Percentiles rank a stretch among this genome's conserved stretches.
phyloP scores from a whole-genome alignment of 2,797 vertebrate genomes.

The Sitta carolinensis region DNA sequence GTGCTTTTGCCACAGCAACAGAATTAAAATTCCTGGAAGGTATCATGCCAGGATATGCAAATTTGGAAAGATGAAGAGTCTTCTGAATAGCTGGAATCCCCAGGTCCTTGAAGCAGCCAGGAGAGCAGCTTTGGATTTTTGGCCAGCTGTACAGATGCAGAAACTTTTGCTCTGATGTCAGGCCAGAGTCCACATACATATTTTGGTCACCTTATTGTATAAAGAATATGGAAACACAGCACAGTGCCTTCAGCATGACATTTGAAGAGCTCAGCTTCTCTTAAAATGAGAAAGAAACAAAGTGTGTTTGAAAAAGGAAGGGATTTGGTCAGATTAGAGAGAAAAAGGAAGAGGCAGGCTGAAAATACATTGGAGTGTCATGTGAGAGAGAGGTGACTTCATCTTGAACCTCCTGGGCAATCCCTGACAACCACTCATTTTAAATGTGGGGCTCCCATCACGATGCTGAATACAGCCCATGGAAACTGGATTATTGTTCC shows the following conservation, averaged over 20 bases:
- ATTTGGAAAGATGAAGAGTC: not conserved
- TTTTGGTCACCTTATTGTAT: not conserved
- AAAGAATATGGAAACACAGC: not conserved
- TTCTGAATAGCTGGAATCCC: not conserved
- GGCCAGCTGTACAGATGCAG: not conserved
- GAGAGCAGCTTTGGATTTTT: not conserved
- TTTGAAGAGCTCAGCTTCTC: not conserved
- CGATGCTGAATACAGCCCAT: not conserved
- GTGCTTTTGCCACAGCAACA: not conserved
- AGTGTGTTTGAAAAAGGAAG: not conserved
- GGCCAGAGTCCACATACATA: not conserved
- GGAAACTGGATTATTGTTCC: not conserved
- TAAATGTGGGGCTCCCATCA: not conserved
- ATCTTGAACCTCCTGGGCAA: not conserved
- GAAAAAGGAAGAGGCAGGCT: not conserved
- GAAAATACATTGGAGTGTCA: not conserved
- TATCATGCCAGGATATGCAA: not conserved
- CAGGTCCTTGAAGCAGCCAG: not conserved
- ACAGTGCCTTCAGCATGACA: not conserved
- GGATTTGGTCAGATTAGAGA: not conserved
- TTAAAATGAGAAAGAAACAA: not conserved
- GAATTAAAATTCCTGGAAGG: not conserved
- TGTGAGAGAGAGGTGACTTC: not conserved
- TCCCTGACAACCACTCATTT: not conserved
- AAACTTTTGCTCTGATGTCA: not conserved